phyloP scores from a whole-genome alignment of 2,113 vertebrate genomes.

The Actinemys pallida region DNA sequence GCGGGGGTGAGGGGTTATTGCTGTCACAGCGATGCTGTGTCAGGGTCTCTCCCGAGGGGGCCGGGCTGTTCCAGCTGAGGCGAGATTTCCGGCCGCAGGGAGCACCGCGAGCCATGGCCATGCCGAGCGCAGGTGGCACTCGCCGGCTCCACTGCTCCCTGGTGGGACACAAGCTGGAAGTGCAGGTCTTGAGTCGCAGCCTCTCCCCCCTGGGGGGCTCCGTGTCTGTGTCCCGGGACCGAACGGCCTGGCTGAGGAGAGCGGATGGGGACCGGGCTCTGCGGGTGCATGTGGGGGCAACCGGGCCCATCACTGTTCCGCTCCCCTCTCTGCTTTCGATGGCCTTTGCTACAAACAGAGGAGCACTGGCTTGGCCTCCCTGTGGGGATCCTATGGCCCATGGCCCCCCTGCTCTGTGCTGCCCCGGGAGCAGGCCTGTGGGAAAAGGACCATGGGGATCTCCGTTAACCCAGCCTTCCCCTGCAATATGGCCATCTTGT shows the following conservation, averaged over 20 bases:
- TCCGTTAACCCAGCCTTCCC: too few species aligned
- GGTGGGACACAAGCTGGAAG: conserved; percentile 91
- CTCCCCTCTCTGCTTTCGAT: too few species aligned
- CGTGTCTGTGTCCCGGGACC: conserved; percentile 94
- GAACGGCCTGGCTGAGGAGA: conserved; percentile 82
- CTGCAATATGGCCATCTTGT: too few species aligned
- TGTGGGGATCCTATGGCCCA: too few species aligned
- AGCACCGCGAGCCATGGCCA: neutral
- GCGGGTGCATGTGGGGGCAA: neutral
- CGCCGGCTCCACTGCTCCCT: conserved; percentile 92
- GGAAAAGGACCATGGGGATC: too few species aligned
- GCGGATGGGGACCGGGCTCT: neutral
- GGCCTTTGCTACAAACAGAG: neutral
- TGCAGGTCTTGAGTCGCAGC: conserved; percentile 84
- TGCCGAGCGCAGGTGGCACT: conserved; percentile 68
- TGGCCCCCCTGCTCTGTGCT: too few species aligned
- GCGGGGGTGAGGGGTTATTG: neutral
- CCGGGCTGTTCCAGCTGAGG: neutral
- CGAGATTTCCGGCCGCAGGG: neutral
- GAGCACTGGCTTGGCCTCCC: neutral
- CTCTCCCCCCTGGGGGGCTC: conserved; percentile 87
- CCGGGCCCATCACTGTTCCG: too few species aligned
- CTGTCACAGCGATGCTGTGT: conserved; percentile 75
- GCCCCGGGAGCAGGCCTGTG: neutral
- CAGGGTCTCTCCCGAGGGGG: conserved; percentile 44